A percentile compares a stretch with the other conserved stretches of the same genome.
These are phyloP conservation scores for Eolophus roseicapilla DNA, from an alignment of 2,113 vertebrate species.

Conservation along the genomic window DNA sequence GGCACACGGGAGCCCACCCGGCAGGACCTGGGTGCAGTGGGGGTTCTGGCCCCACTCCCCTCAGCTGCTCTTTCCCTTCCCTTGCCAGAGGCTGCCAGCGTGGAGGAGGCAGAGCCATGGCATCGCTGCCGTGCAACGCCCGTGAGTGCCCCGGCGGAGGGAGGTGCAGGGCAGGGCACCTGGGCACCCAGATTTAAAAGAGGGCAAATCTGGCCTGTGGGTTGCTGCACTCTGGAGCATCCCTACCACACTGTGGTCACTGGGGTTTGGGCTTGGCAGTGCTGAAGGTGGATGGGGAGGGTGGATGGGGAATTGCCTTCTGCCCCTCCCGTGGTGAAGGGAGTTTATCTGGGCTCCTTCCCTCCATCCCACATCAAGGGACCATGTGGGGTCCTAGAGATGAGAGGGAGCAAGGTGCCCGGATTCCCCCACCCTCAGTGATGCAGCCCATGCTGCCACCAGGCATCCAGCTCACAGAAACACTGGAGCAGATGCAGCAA, in stretches of 20 bases:
- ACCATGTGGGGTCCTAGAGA: background rate
- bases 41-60: fast-evolving
- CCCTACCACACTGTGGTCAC: fast-evolving
- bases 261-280: background rate
- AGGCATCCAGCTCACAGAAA: constrained; percentile 82
- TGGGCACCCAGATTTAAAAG: fast-evolving
- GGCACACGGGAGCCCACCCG: fast-evolving
- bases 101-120: constrained; percentile 61
- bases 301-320: background rate
- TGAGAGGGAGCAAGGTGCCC: background rate
- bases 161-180: background rate
- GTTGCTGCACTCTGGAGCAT: background rate
- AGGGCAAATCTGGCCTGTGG: background rate
- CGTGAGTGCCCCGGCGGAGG: constrained; percentile 61
- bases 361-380: background rate
- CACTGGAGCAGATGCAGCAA: constrained; percentile 84
- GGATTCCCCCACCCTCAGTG: background rate
- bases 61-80: background rate
- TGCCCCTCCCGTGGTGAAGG: background rate
- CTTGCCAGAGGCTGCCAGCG: background rate
- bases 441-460: background rate
- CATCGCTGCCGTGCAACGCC: constrained; percentile 53
- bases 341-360: background rate
- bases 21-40: fast-evolving
- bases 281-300: background rate